Base-by-base conservation (phyloP, 2,888 invertebrate species). In the Galerucella pusilla region DNA sequence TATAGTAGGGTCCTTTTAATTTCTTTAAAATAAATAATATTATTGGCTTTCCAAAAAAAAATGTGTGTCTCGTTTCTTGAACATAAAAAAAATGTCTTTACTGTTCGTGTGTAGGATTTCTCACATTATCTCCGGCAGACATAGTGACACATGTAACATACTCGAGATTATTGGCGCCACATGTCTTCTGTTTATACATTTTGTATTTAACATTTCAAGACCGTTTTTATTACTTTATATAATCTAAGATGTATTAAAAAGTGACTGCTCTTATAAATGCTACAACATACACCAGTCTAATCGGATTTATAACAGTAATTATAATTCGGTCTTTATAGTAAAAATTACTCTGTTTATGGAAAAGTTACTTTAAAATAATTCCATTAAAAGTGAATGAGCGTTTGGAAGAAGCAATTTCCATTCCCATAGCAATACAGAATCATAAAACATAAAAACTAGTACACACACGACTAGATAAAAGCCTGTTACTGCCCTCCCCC, bases 101-200 rank as follows among this genome's bases (percentile, higher is more conserved):
- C 16, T 2, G 2, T 54, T 1, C n/a, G 54, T 54, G 54, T 54
- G 54, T 49, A 7, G 54, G 4, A 14, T 54, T 54, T 14, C 14
- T 14, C 52, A 52, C 52, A 57, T 57, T 57, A 57, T 57, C 57
- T 57, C 6, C 3, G n/a, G 16, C 57, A 57, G 57, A 57, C 57
- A 57, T 65, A n/a, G n/a, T 46, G 16, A 65, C 16, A 46, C 12
- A 42, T 64, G 64, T 16, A 28, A 12, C 35, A 61, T 28, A 14
- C 28, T 28, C 12, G 16, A 65, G 16, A 42, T 20, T 65, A 46
- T 46, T 45, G 64, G 45, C 45, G 64, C 64, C 64, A 65, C 20
- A 46, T 45, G 64, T 46, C 16, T 65, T 65, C 64, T 65, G 45
- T 65, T 65, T 65, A 65, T 65, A 45, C 14, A 63, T 65, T 42